These are phyloP conservation scores for Melanotaenia parkinsoni DNA, from an alignment of 2,797 vertebrate genomes.

Conservation along the genomic window DNA sequence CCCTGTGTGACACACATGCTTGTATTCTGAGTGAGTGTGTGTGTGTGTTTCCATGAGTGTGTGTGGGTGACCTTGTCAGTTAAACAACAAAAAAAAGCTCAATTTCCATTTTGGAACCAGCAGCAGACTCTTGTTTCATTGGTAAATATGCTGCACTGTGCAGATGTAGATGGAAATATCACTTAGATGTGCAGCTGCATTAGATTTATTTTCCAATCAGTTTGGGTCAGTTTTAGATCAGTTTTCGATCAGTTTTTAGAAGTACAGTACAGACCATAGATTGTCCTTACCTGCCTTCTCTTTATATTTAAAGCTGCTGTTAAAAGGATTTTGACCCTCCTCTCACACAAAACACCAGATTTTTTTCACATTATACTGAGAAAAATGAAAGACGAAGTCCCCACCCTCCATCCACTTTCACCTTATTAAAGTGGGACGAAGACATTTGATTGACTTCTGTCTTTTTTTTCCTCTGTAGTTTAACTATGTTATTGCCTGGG, in stretches of 20 bases:
- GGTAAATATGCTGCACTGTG: neutral
- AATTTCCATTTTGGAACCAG: conserved; percentile 5
- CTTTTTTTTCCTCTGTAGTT: conserved; percentile 33
- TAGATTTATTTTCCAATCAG: neutral
- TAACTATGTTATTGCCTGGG: conserved; percentile 36
- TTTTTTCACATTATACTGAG: too few species aligned
- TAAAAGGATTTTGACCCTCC: too few species aligned
- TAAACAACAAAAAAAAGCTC: conserved; percentile 15
- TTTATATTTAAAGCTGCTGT: neutral
- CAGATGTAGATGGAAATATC: neutral
- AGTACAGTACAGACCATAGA: too few species aligned
- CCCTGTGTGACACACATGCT: conserved; percentile 67
- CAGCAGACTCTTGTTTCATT: neutral
- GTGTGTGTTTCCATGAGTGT: conserved; percentile 14
- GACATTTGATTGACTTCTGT: conserved; percentile 41
- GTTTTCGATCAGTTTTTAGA: too few species aligned
- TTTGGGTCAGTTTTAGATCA: neutral
- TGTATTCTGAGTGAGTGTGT: conserved; percentile 42
- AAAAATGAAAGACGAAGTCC: neutral
- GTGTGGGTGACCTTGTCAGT: conserved; percentile 17
- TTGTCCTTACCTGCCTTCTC: neutral
- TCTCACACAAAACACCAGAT: too few species aligned
- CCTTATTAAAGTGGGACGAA: conserved; percentile 46
- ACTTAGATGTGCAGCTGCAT: neutral
- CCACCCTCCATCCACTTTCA: conserved; percentile 10